A percentile compares a stretch with the other conserved stretches of the same genome.
These are phyloP conservation scores for Enteromius treurensis DNA, from an alignment of 2,797 vertebrate genomes.

Conservation along the genomic window DNA sequence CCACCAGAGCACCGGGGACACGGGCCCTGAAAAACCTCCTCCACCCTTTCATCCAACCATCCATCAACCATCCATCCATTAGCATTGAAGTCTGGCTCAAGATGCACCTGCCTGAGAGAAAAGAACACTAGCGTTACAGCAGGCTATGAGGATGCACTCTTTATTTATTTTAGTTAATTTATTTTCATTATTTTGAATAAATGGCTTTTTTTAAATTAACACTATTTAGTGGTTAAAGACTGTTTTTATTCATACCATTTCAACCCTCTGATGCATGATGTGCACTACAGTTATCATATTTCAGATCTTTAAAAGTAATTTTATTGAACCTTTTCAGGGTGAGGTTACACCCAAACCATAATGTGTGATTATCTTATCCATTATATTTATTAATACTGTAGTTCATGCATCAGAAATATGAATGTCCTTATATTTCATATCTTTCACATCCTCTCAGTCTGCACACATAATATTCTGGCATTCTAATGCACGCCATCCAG, in stretches of 20 bases:
- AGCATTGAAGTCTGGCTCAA: slow-evolving; percentile 1
- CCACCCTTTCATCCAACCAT: slow-evolving; percentile 51
- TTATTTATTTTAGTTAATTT: background rate
- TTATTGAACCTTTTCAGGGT: background rate
- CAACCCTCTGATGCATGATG: background rate
- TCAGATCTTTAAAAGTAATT: background rate
- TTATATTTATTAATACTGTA: background rate
- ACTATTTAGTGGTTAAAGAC: background rate
- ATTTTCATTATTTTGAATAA: background rate
- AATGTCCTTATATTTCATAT: background rate
- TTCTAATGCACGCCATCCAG: background rate
- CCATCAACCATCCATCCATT: slow-evolving; percentile 23
- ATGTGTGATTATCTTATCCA: background rate
- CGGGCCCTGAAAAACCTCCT: slow-evolving; percentile 39
- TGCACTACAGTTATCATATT: background rate
- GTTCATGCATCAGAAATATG: background rate
- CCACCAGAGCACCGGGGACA: slow-evolving; percentile 10
- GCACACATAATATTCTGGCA: background rate
- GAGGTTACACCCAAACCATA: background rate
- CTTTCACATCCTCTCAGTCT: background rate
- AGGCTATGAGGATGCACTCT: background rate
- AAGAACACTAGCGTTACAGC: background rate
- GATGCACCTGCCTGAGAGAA: background rate
- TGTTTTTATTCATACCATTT: background rate
- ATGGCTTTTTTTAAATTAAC: background rate